Percentiles rank a stretch among this genome's conserved stretches.
phyloP scores from a whole-genome alignment of 1,140 invertebrate genomes.

The Drosophila orena region DNA sequence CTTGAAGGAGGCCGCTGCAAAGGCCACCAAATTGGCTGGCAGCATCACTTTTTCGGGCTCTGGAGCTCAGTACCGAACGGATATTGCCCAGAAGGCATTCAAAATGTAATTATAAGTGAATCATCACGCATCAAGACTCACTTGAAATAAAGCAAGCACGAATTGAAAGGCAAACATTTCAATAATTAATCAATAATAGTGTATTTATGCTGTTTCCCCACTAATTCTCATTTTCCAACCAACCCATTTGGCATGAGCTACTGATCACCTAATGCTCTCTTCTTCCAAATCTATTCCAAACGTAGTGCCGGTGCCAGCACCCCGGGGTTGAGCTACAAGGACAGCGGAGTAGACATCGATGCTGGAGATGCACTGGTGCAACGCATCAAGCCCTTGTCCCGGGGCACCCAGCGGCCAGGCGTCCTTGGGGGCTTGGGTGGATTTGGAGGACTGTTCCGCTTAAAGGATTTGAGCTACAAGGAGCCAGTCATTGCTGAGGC shows the following conservation, averaged over 20 bases:
- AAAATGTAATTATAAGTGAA: conserved; percentile 87
- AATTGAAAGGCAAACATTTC: background rate
- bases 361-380: conserved; percentile 94
- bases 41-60: conserved; percentile 91
- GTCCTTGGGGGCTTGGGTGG: conserved; percentile 93
- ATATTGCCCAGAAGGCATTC: conserved; percentile 95
- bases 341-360: conserved; percentile 96
- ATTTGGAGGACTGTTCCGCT: conserved; percentile 97
- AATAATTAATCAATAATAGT: too few species aligned
- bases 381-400: conserved; percentile 91
- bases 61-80: conserved; percentile 91
- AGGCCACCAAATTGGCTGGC: conserved; percentile 89
- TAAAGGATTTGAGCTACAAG: conserved; percentile 87
- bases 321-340: conserved; percentile 92
- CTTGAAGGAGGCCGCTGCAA: conserved; percentile 90
- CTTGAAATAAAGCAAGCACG: background rate
- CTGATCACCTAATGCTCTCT: background rate
- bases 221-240: too few species aligned
- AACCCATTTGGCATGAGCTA: too few species aligned
- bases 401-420: conserved; percentile 89
- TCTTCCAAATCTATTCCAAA: background rate
- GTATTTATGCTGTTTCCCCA: too few species aligned
- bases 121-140: background rate
- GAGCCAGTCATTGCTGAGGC: conserved; percentile 96
- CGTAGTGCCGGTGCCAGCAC: conserved; percentile 76